phyloP scores from a whole-genome alignment of 2,113 vertebrate species.

The Otocyon megalotis region DNA sequence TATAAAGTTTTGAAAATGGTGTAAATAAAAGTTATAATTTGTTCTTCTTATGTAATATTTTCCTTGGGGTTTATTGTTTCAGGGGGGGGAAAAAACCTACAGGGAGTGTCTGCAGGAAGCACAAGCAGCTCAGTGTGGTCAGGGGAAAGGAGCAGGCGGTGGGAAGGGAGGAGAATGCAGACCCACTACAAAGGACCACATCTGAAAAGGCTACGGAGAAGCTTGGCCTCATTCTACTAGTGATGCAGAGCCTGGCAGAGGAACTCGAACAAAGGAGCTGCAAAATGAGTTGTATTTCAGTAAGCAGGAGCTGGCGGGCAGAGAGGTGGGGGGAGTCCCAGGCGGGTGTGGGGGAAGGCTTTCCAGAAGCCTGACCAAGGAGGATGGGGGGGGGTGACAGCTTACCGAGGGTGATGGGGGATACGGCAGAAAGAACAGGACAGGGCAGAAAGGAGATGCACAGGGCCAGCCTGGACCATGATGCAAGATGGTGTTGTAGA shows the following conservation, averaged over 20 bases:
- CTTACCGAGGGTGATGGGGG: neutral
- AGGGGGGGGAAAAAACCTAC: neutral
- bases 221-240: neutral
- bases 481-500: neutral
- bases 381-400: neutral
- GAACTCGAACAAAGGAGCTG: neutral
- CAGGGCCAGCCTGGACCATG: neutral
- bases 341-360: neutral
- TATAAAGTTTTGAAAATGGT: neutral
- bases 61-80: neutral
- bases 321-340: neutral
- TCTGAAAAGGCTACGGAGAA: neutral
- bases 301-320: neutral
- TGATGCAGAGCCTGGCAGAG: no score
- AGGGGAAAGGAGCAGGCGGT: accelerated
- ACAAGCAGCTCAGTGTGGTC: neutral
- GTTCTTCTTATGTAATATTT: neutral
- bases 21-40: neutral
- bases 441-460: neutral
- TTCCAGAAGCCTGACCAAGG: neutral
- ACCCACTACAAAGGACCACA: neutral
- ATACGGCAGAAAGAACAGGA: neutral
- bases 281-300: neutral
- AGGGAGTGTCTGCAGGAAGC: neutral
- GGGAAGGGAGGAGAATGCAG: accelerated